phyloP scores from a whole-genome alignment of 2,797 vertebrate genomes.

The Intellagama lesueurii region DNA sequence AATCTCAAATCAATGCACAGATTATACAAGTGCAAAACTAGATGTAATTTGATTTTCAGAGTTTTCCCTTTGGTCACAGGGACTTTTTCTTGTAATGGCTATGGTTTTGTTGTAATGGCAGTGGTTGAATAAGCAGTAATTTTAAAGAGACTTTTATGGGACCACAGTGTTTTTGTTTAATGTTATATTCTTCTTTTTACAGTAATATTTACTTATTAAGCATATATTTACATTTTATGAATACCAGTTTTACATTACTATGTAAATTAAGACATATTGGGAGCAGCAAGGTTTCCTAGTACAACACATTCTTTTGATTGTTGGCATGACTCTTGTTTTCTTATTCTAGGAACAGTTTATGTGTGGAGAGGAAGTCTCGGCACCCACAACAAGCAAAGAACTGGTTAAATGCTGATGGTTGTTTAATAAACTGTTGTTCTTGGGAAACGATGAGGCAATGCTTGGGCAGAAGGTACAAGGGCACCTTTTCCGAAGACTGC shows the following conservation, averaged over 20 bases:
- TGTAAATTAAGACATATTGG: background rate
- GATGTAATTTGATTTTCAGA: background rate
- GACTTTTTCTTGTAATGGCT: no score
- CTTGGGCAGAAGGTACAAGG: background rate
- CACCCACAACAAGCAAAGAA: conserved; percentile 77
- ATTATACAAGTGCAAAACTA: no score
- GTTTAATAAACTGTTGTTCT: conserved; percentile 34
- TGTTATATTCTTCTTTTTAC: background rate
- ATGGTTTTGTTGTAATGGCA: no score
- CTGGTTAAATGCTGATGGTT: conserved; percentile 80
- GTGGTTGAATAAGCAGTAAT: no score
- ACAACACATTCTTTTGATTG: background rate
- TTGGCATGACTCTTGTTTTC: conserved; percentile 39
- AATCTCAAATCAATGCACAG: background rate
- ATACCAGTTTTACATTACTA: background rate
- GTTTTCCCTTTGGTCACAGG: no score
- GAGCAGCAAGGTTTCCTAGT: background rate
- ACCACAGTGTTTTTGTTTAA: no score
- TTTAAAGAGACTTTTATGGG: no score
- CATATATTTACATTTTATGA: background rate
- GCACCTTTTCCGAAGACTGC: conserved; percentile 24
- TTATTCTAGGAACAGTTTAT: conserved; percentile 82
- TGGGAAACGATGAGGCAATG: background rate
- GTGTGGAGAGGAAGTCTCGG: conserved; percentile 79
- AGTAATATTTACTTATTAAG: background rate